Base-by-base conservation (phyloP, 2,888 invertebrate genomes). In the Ophraella communa region DNA sequence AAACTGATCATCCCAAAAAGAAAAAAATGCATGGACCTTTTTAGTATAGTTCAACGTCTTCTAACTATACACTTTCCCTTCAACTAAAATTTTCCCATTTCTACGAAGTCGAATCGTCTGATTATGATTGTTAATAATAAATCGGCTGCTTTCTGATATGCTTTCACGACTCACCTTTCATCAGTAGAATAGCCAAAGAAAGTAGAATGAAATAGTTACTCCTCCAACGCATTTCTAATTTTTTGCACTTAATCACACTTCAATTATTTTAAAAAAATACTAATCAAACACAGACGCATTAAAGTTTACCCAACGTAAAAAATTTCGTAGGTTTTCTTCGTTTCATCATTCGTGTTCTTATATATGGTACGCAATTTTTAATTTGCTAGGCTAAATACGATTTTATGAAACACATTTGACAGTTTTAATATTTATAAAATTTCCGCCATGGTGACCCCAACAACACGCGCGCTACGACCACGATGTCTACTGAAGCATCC, bases 161-260 rank as follows among this genome's bases (percentile, higher is more conserved):
- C 74, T 75, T 74, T 75, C 75, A 69, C 73, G 61, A 68, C 73
- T 71, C 71, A 77, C 77, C 77, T 74, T 70, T 66, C 63, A 70
- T 70, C 55, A 74, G 65, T 59, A 77, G 70, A 69, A 69, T 72
- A 64, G 73, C 66, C 67, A 77, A 74, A 73, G 75, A 74, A 77
- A 77, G 73, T 70, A 77, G 75, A 69, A 67, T 76, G 65, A 69
- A 63, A 68, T 69, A 73, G 64, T 62, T 67, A 71, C 63, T 74
- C 72, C 71, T 68, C 70, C 68, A 69, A 74, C 74, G 7, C 30
- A 30, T 74, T 65, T 63, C 69, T 62, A 64, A 64, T 39, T 45
- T 3, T 59, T 35, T 8, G 44, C 61, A 66, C 58, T 54, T 33
- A 35, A 18, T 35, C 56, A 45, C 33, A 57, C 47, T 27, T 17